Evolutionary conservation across 1,140 invertebrate genomes (phyloP), one percentile per base, ranked within the genome.

Genomic region (Heliconius hermathena): DNA sequence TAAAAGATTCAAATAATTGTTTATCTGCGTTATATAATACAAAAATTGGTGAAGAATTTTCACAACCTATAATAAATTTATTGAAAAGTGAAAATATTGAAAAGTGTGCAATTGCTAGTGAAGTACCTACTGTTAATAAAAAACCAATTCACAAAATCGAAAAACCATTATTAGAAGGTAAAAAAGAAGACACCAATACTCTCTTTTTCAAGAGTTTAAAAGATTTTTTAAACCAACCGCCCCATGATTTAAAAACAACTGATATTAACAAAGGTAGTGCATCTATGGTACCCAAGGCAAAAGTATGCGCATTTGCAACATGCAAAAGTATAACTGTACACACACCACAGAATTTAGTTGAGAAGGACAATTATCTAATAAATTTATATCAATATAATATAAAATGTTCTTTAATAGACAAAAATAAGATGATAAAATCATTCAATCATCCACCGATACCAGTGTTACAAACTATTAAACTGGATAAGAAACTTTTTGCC

Each of bases 401-500:
- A 77, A 60, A 79, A 33, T 54, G 78, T 74, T 22, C 49, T 57
- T 20, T 79, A 52, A 36, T 74, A 38, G 74, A 80, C 29, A 18
- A 29, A 22, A 78, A 77, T 71, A 75, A 49, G 77, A 22, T 26
- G 16, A 38, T 71, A 6, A 74, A 57, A 60, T 76, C 33, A 11
- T 13, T 20, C n/a, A 20, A 13, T 2, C 11, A 66, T 66, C 66
- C n/a, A 49, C 41, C 70, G 18, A 72, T 77, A 38, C 54, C 46
- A 26, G 26, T 81, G 2, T 74, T 86, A 26, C 78, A 81, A 74
- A 82, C 83, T 3, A 54, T 82, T 11, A 75, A 73, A 66, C 81
- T 84, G 71, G 80, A 87, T 60, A 81, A 80, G 33, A 88, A 88
- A 71, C n/a, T 72, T 18, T 86, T 84, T 52, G 74, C 38, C 18